These are phyloP conservation scores for Tetanocera ferruginea DNA, from an alignment of 2,888 invertebrate species.

Conservation along the genomic window DNA sequence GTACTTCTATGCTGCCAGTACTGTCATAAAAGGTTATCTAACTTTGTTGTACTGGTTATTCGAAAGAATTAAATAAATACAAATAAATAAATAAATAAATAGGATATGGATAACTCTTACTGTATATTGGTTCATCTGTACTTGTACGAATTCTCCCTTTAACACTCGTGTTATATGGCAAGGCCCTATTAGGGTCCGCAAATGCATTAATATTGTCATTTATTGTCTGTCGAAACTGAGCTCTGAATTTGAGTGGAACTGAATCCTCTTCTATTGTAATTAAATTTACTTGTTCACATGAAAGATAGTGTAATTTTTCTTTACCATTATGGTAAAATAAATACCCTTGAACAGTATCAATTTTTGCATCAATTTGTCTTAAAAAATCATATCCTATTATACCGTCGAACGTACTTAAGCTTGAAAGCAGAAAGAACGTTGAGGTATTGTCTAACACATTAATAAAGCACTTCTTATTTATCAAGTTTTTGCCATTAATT, in stretches of 20 bases:
- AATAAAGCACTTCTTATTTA: background rate
- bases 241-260: background rate
- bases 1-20: too few species aligned
- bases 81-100: too few species aligned
- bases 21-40: too few species aligned
- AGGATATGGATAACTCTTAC: slow-evolving; percentile 34
- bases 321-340: slow-evolving; percentile 23
- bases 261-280: background rate
- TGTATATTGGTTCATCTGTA: slow-evolving; percentile 41
- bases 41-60: too few species aligned
- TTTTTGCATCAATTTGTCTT: slow-evolving; percentile 5
- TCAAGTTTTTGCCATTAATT: slow-evolving; percentile 5
- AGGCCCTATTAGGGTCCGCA: slow-evolving; percentile 37
- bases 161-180: slow-evolving; percentile 39
- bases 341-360: background rate
- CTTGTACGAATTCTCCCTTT: slow-evolving; percentile 36
- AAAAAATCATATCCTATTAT: slow-evolving; percentile 23
- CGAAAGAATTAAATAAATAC: too few species aligned
- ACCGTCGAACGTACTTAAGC: slow-evolving; percentile 7
- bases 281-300: slow-evolving; percentile 11
- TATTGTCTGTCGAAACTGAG: slow-evolving; percentile 14
- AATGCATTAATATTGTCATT: slow-evolving; percentile 41
- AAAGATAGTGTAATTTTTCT: background rate
- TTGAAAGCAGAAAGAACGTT: slow-evolving; percentile 8
- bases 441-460: slow-evolving; percentile 29